These are phyloP conservation scores for Megalurothrips usitatus DNA, from an alignment of 2,888 invertebrate genomes.

Conservation along the genomic window DNA sequence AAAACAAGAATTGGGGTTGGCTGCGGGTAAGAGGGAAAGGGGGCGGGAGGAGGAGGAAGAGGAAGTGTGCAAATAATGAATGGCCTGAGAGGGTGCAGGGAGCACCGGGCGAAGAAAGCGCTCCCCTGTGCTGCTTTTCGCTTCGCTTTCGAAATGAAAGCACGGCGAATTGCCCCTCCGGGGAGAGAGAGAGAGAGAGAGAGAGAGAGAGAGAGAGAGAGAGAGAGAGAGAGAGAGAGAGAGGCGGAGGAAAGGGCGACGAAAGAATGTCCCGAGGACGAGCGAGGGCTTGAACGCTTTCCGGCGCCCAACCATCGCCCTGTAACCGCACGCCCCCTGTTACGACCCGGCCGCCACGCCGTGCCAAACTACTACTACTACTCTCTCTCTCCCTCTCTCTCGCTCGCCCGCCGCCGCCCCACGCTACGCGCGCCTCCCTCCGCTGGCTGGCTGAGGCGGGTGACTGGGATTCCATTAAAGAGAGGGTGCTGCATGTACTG, in stretches of 20 bases:
- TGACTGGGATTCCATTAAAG: not conserved
- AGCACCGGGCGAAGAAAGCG: not conserved
- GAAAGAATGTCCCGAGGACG: too few species aligned
- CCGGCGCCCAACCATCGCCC: too few species aligned
- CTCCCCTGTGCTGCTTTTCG: not conserved
- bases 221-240: too few species aligned
- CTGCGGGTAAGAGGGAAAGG: not conserved
- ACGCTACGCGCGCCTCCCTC: not conserved
- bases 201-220: too few species aligned
- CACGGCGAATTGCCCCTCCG: not conserved
- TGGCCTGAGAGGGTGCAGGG: not conserved
- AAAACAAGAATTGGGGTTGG: not conserved
- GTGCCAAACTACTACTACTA: not conserved
- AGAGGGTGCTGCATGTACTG: not conserved
- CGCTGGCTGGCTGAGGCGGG: too few species aligned
- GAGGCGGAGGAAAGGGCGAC: too few species aligned
- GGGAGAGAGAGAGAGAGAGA: not conserved
- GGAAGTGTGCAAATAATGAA: not conserved
- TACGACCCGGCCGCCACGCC: not conserved
- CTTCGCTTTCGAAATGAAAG: slow-evolving; percentile 16
- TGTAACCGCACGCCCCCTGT: not conserved
- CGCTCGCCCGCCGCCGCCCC: not conserved
- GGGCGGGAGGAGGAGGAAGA: not conserved
- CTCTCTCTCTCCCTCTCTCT: not conserved
- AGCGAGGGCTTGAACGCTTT: too few species aligned